Percentiles rank a stretch among this genome's conserved stretches.
Conservation (phyloP, 1,140 invertebrate species). For the Thaumatotibia leucotreta region DNA sequence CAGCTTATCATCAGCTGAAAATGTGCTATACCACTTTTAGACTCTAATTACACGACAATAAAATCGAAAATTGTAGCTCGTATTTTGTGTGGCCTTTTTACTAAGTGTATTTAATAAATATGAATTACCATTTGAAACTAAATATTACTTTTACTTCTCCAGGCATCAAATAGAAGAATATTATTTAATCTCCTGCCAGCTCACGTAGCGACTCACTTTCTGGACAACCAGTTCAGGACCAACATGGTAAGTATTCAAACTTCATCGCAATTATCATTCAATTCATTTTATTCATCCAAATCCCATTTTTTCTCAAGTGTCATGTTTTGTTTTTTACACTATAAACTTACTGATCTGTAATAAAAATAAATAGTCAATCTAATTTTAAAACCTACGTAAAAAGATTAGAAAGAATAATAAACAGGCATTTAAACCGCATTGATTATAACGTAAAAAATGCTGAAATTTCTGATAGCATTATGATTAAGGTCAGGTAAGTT, state of each 20-base stretch:
- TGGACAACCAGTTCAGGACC: constrained; percentile 91
- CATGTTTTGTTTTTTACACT: not conserved
- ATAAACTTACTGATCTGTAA: not conserved
- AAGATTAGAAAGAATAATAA: no score
- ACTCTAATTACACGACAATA: no score
- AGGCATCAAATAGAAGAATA: constrained; percentile 88
- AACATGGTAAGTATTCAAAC: constrained; percentile 84
- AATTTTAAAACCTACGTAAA: no score
- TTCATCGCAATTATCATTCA: not conserved
- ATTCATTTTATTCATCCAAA: constrained; percentile 16
- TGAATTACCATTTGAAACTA: not conserved
- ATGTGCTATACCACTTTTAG: no score
- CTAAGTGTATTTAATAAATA: no score
- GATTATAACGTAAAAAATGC: no score
- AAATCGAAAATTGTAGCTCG: no score
- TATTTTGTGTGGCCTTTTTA: no score
- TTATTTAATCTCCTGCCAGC: constrained; percentile 95
- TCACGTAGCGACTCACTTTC: constrained; percentile 95
- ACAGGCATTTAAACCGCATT: no score
- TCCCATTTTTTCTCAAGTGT: constrained; percentile 20
- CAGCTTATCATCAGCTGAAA: no score
- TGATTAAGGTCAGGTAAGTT: not conserved
- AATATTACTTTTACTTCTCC: constrained; percentile 29
- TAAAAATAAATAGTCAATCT: no score
- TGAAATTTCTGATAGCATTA: not conserved